phyloP scores from a whole-genome alignment of 2,113 vertebrate genomes.

The Microcebus tavaratra region DNA sequence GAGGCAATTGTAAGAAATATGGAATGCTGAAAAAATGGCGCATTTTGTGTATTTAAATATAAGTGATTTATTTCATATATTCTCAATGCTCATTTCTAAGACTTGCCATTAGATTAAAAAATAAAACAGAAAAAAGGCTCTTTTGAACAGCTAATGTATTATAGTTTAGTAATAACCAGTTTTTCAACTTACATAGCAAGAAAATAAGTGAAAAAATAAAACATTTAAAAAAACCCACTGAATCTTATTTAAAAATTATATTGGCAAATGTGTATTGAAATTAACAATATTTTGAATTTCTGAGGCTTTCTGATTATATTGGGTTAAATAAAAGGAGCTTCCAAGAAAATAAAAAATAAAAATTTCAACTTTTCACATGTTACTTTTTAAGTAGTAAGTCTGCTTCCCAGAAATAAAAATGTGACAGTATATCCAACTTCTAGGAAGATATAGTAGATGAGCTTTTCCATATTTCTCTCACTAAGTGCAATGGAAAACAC shows the following conservation, averaged over 20 bases:
- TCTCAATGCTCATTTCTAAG: background rate
- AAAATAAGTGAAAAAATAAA: background rate
- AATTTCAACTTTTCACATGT: background rate
- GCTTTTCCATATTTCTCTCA: background rate
- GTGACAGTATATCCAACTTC: background rate
- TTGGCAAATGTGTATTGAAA: background rate
- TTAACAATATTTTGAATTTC: background rate
- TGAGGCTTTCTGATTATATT: background rate
- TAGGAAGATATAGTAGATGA: background rate
- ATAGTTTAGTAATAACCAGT: background rate
- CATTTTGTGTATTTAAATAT: background rate
- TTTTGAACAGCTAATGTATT: background rate
- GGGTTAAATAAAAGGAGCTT: background rate
- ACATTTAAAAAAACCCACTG: background rate
- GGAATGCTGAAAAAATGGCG: background rate
- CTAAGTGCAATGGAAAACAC: background rate
- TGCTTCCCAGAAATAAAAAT: background rate
- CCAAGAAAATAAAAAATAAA: background rate
- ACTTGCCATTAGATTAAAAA: background rate
- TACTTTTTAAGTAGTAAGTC: background rate
- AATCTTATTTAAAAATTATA: background rate
- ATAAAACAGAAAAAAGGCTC: background rate
- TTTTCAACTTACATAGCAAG: background rate
- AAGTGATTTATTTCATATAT: background rate
- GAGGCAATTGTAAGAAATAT: conserved; percentile 13